These are phyloP conservation scores for Apodemia mormo DNA, from an alignment of 2,888 invertebrate species.

Conservation along the genomic window DNA sequence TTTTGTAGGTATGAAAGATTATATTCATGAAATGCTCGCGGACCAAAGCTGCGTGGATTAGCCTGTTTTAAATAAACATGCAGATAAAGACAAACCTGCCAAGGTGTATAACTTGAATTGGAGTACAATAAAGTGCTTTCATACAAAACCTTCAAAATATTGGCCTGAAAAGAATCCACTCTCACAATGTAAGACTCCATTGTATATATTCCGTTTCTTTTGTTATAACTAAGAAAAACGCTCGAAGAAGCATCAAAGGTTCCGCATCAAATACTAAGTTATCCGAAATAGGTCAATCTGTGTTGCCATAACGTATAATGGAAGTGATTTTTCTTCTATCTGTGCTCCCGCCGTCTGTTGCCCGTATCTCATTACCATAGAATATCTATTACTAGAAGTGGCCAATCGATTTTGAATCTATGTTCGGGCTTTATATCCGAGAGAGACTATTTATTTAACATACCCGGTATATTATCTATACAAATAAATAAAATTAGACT, in stretches of 20 bases:
- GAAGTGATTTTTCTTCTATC: constrained; percentile 16
- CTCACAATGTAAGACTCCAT: constrained; percentile 7
- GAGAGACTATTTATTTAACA: constrained; percentile 7
- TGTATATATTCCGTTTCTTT: constrained; percentile 7
- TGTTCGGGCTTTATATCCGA: not conserved
- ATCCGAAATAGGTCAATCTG: constrained; percentile 17
- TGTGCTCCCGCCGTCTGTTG: constrained; percentile 9
- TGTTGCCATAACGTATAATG: constrained; percentile 16
- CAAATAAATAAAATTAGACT: no score
- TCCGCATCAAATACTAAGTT: constrained; percentile 13
- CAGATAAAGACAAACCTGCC: no score
- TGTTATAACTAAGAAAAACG: constrained; percentile 16
- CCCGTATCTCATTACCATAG: constrained; percentile 12
- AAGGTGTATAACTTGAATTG: not conserved
- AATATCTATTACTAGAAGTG: constrained; percentile 6
- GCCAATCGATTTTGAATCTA: constrained; percentile 13
- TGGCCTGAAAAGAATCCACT: not conserved
- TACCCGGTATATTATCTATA: not conserved
- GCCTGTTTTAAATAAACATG: no score
- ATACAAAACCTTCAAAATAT: not conserved
- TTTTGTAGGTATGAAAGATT: no score
- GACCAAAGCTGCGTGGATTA: no score
- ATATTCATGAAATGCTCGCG: no score
- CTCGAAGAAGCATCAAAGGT: constrained; percentile 11
- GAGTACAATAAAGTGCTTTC: not conserved